A percentile compares a stretch with the other conserved stretches of the same genome.
Conservation (phyloP, 30 jellyfish, hydroid and myxozoan genomes). For the Catostylus mosaicus region DNA sequence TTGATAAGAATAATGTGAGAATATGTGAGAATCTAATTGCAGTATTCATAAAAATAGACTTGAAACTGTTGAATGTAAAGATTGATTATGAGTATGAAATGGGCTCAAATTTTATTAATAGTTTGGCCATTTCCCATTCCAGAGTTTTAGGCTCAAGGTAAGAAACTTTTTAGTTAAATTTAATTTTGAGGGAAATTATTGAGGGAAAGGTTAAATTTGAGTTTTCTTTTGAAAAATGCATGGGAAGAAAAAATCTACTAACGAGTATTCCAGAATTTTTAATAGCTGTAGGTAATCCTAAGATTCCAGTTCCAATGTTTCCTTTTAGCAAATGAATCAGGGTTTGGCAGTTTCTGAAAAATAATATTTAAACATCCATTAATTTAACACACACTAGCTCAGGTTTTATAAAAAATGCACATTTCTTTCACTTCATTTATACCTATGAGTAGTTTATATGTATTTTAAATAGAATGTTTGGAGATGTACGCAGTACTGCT, state of each 20-base stretch:
- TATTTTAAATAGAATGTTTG: no score
- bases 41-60: no score
- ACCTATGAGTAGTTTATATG: no score
- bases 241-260: not conserved
- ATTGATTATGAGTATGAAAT: no score
- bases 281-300: slow-evolving; percentile 88
- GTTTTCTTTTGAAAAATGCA: not conserved
- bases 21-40: no score
- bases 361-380: not conserved
- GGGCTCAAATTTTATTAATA: no score
- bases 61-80: no score
- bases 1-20: no score
- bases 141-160: no score
- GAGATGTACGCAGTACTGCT: no score
- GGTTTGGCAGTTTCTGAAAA: slow-evolving; percentile 77
- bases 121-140: no score
- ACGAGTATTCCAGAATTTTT: slow-evolving; percentile 87
- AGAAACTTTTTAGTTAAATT: no score
- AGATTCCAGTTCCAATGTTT: slow-evolving; percentile 95
- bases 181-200: not conserved
- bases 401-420: not conserved
- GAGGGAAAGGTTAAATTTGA: not conserved
- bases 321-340: slow-evolving; percentile 91
- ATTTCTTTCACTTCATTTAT: not conserved
- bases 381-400: not conserved